These are phyloP conservation scores for Dusona sp. DNA, from an alignment of 2,888 invertebrate genomes.

Conservation along the genomic window DNA sequence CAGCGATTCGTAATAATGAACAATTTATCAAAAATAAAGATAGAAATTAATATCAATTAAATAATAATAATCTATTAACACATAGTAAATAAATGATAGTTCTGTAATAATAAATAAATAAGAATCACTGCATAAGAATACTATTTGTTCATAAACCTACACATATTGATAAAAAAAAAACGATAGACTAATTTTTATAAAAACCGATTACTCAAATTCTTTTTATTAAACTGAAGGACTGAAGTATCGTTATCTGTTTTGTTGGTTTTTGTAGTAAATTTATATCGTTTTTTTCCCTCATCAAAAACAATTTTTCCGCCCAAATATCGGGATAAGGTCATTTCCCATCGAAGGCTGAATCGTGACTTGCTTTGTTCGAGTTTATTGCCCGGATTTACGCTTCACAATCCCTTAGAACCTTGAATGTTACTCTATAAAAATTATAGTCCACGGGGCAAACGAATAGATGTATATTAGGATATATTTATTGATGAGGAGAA, in stretches of 20 bases:
- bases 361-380: neutral
- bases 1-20: no score
- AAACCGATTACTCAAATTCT: neutral
- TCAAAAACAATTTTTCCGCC: neutral
- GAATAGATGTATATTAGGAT: neutral
- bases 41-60: no score
- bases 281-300: neutral
- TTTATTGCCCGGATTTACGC: constrained; percentile 18
- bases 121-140: no score
- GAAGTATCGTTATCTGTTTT: neutral
- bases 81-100: no score
- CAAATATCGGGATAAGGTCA: neutral
- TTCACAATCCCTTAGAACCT: neutral
- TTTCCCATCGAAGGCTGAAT: neutral
- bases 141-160: neutral
- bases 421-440: constrained; percentile 14
- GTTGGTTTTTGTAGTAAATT: neutral
- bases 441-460: neutral
- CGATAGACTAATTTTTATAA: neutral
- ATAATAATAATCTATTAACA: no score
- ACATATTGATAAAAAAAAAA: neutral
- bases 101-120: no score
- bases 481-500: neutral
- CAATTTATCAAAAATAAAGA: no score
- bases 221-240: neutral